Conservation (phyloP, 2,113 vertebrate species). For the Rhinichthys klamathensis region DNA sequence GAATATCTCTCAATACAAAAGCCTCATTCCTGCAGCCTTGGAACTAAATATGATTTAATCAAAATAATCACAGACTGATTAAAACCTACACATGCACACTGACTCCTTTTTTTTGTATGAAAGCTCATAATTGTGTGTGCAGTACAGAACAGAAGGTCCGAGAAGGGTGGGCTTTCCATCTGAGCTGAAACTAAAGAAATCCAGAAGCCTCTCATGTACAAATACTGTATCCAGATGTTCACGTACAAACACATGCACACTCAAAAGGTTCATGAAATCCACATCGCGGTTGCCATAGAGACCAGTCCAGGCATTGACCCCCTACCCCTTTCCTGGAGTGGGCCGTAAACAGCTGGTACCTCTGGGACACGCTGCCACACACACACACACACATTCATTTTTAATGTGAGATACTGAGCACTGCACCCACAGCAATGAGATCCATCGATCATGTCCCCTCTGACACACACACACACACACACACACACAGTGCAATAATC, state of each 20-base stretch:
- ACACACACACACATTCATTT: conserved; percentile 81
- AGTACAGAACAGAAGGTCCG: neutral
- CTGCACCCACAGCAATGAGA: conserved; percentile 88
- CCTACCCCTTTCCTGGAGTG: conserved; percentile 60
- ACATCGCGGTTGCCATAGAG: conserved; percentile 68
- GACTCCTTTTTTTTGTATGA: neutral
- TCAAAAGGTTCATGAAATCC: conserved; percentile 58
- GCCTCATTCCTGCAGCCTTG: neutral
- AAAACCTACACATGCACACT: too few relatives aligned
- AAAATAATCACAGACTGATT: neutral
- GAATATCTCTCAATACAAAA: neutral
- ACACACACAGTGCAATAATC: conserved; percentile 42
- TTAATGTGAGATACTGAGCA: conserved; percentile 87
- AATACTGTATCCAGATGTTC: conserved; percentile 54
- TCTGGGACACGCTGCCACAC: conserved; percentile 74
- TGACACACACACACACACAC: conserved; percentile 39
- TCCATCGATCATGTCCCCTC: conserved; percentile 83
- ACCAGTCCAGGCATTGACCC: conserved; percentile 75
- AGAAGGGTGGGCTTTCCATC: neutral
- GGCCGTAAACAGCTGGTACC: conserved; percentile 74
- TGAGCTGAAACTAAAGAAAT: conserved; percentile 7
- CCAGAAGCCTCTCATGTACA: conserved; percentile 8
- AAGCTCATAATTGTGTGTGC: neutral
- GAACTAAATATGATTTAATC: neutral
- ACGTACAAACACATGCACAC: conserved; percentile 40